Evolutionary conservation across 2,797 vertebrate species (phyloP), one percentile per base, ranked within the genome.

Genomic region (Enteromius unitaeniatus): DNA sequence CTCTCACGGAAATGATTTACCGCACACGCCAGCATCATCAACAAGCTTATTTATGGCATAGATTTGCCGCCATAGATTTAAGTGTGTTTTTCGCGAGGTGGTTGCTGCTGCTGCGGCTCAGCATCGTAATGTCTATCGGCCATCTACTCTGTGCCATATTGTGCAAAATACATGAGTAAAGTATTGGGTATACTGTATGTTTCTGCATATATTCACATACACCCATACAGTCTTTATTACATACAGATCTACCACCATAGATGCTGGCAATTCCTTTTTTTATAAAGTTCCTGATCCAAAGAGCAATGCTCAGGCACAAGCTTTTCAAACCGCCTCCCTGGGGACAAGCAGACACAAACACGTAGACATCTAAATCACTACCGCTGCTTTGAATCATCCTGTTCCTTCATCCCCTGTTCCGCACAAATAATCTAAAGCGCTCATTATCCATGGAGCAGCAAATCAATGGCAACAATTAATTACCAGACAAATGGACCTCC

Each of bases 401-500:
- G 65, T 74, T 89, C 77, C 82, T 86, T 81, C 58, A 83, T 81
- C 37, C 73, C 51, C 49, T 74, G 74, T 89, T 79, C 73, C n/a
- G 45, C 84, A 55, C 65, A 83, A 87, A 86, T 90, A 86, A 86
- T 85, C 78, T 81, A 84, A 82, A 77, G 80, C 74, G 81, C 51
- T 87, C 82, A 80, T 86, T 88, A 83, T 76, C 78, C 49, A 84
- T 77, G 77, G 49, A 64, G 67, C 78, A 79, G 83, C 84, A 89
- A 87, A 89, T 88, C 88, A 89, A 88, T 87, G 70, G 83, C 77
- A 82, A 80, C 83, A 84, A 79, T 88, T 86, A 83, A 87, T 84
- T 88, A 85, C 78, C 42, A 74, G 84, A 82, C 79, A 88, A 87
- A 89, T 84, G 87, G 82, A 84, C 47, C 62, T 81, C 75, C 77